Conservation (phyloP, 2,888 invertebrate genomes). For the Euproctis similis region DNA sequence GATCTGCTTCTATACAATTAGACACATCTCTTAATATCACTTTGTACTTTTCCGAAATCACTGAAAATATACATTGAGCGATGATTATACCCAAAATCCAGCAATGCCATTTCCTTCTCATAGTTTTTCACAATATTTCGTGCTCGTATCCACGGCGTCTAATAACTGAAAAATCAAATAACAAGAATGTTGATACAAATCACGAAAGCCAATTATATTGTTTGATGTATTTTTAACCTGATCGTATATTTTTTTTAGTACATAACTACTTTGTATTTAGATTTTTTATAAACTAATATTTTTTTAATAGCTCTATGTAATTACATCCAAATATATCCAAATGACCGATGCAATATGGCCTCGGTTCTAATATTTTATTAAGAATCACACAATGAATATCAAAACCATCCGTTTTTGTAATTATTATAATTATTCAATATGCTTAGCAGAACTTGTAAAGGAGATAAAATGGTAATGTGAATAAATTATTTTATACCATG, state of each 20-base stretch:
- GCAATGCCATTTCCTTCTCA: conserved; percentile 4
- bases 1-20: conserved; percentile 21
- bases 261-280: not conserved
- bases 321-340: too few species aligned
- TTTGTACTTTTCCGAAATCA: conserved; percentile 12
- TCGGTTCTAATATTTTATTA: too few species aligned
- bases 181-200: not conserved
- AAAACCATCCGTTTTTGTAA: too few species aligned
- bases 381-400: too few species aligned
- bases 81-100: conserved; percentile 5
- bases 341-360: too few species aligned
- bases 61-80: conserved; percentile 2
- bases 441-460: too few species aligned
- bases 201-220: not conserved
- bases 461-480: too few species aligned
- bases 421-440: too few species aligned
- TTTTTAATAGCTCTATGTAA: conserved; percentile 1
- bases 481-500: too few species aligned
- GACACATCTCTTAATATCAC: conserved; percentile 15
- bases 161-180: too few species aligned
- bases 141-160: too few species aligned
- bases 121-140: too few species aligned
- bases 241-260: not conserved
- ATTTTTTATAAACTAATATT: not conserved
- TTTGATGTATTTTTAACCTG: not conserved